Conservation (phyloP, 1,140 invertebrate genomes). For the Popillia japonica region DNA sequence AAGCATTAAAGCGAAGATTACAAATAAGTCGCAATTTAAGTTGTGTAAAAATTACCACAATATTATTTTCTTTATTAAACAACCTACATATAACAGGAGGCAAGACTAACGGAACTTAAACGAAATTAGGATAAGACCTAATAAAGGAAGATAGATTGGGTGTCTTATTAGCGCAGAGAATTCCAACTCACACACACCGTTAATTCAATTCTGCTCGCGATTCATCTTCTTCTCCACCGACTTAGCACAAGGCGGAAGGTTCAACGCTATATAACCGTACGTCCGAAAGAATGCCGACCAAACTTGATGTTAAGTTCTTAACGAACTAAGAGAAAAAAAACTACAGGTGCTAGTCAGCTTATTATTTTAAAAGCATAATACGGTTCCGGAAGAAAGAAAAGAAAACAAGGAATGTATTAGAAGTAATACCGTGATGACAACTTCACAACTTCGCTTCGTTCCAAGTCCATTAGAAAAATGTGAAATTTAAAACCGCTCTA, state of each 20-base stretch:
- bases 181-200: slow-evolving; percentile 42
- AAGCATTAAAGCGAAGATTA: too few species aligned
- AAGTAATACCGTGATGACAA: slow-evolving; percentile 30
- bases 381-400: background rate
- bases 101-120: background rate
- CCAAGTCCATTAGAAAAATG: slow-evolving; percentile 36
- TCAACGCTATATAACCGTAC: background rate
- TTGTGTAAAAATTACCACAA: too few species aligned
- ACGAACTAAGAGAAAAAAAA: slow-evolving; percentile 11
- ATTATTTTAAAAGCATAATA: slow-evolving; percentile 17
- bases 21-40: too few species aligned
- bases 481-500: slow-evolving; percentile 45
- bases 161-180: slow-evolving; percentile 43
- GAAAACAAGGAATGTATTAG: background rate
- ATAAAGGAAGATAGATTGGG: slow-evolving; percentile 47
- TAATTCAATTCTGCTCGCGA: slow-evolving; percentile 46
- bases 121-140: slow-evolving; percentile 38
- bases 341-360: background rate
- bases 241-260: slow-evolving; percentile 21
- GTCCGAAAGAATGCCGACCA: slow-evolving; percentile 12
- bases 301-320: background rate
- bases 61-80: background rate
- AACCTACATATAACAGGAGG: background rate
- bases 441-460: background rate
- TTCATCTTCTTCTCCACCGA: slow-evolving; percentile 45